These are phyloP conservation scores for Cheilosia impressa DNA, from an alignment of 2,888 invertebrate genomes.

Conservation along the genomic window DNA sequence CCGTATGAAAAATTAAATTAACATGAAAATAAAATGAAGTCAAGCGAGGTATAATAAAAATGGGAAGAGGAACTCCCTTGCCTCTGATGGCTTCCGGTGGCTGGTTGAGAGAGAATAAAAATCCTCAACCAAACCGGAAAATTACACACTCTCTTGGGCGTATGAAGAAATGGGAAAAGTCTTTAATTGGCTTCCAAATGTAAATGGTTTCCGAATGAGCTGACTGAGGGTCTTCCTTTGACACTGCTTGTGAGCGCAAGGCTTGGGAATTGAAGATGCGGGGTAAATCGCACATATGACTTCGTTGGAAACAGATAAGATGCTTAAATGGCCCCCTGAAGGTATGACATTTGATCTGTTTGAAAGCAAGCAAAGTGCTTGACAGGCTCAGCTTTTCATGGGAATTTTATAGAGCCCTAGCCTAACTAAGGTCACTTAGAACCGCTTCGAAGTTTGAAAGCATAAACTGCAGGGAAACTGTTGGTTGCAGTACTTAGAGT, in stretches of 20 bases:
- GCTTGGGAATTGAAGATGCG: no score
- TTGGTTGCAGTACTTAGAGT: no score
- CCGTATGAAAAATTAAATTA: conserved; percentile 22
- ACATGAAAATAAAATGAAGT: conserved; percentile 24
- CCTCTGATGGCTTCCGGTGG: not conserved
- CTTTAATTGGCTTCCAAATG: not conserved
- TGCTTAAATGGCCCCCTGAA: no score
- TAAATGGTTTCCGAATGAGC: not conserved
- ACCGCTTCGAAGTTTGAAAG: no score
- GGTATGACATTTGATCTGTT: no score
- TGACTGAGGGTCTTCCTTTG: not conserved
- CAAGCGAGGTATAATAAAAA: conserved; percentile 2
- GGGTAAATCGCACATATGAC: no score
- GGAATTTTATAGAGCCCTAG: no score
- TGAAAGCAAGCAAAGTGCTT: no score
- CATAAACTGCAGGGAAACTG: no score
- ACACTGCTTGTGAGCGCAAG: not conserved
- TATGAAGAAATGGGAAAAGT: not conserved
- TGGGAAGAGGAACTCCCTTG: not conserved
- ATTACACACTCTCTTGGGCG: not conserved
- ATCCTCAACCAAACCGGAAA: not conserved
- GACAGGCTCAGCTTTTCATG: no score
- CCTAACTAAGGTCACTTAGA: no score
- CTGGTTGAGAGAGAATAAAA: not conserved
- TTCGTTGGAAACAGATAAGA: no score